Evolutionary conservation across 2,888 invertebrate species (phyloP).

Genomic region (Andrena hattorfiana): DNA sequence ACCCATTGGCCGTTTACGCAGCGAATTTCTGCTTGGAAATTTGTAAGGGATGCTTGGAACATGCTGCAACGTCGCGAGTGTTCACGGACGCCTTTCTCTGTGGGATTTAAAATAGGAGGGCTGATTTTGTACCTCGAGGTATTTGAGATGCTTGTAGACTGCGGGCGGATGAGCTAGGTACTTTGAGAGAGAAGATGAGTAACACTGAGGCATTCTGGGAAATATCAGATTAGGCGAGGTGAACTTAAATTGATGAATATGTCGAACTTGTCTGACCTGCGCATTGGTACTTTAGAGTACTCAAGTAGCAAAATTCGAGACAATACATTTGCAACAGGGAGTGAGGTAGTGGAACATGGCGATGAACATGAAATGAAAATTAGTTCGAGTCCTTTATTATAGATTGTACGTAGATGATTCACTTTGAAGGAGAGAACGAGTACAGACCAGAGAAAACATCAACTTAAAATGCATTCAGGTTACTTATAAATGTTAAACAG

Average conservation of each 20-base stretch:
- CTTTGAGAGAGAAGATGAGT: no score
- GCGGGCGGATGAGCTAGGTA: no score
- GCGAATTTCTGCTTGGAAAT: neutral
- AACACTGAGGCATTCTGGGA: no score
- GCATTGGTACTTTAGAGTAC: no score
- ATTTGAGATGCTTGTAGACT: no score
- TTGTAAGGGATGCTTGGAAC: neutral
- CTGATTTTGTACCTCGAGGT: neutral
- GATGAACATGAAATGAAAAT: neutral
- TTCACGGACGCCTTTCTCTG: no score
- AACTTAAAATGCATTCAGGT: neutral
- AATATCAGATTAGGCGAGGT: no score
- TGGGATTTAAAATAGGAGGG: neutral
- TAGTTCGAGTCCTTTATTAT: neutral
- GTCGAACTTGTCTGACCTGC: no score
- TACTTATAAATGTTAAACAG: neutral
- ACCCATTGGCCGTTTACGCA: conserved; percentile 1
- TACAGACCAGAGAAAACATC: neutral
- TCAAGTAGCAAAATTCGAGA: no score
- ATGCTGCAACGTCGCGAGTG: neutral
- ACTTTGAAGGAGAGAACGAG: neutral
- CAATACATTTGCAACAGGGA: neutral
- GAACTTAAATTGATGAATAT: no score
- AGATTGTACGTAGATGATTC: neutral
- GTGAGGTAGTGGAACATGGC: neutral